Percentiles rank a stretch among this genome's conserved stretches.
Evolutionary conservation across 2,888 invertebrate species (phyloP).

Genomic region (Drosophila kuntzei): DNA sequence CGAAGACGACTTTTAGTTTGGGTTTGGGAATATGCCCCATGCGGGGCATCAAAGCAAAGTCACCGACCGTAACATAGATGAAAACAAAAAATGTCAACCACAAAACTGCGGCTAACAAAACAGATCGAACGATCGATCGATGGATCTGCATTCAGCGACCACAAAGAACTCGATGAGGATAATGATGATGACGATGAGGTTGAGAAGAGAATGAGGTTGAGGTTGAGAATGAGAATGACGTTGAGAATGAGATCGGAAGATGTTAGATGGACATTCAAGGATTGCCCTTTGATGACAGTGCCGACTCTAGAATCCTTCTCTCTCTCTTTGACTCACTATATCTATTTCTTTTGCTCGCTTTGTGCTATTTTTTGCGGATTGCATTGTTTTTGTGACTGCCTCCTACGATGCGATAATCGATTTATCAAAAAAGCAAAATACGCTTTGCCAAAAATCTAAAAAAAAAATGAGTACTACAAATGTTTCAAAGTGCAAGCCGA

Average conservation of each 20-base stretch:
- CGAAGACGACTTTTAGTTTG: constrained; percentile 19
- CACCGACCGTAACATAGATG: constrained; percentile 63
- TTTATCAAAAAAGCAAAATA: constrained; percentile 78
- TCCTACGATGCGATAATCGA: constrained; percentile 81
- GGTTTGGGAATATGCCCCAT: constrained; percentile 31
- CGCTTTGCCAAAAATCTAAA: constrained; percentile 62
- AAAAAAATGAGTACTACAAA: constrained; percentile 42
- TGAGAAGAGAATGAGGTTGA: constrained; percentile 30
- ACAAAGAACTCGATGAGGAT: constrained; percentile 55
- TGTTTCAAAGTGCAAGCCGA: constrained; percentile 42
- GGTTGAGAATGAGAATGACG: constrained; percentile 22
- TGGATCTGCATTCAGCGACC: constrained; percentile 65
- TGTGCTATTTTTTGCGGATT: constrained; percentile 43
- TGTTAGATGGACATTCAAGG: constrained; percentile 51
- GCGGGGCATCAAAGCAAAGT: constrained; percentile 70
- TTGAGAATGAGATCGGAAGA: constrained; percentile 5
- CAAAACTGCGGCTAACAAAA: constrained; percentile 59
- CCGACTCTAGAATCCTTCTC: constrained; percentile 7
- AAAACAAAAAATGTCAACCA: constrained; percentile 70
- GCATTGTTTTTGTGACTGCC: constrained; percentile 70
- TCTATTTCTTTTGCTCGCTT: constrained; percentile 9
- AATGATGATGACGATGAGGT: constrained; percentile 42
- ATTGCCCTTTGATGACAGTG: constrained; percentile 38
- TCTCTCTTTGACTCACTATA: background rate
- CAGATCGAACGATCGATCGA: constrained; percentile 48